phyloP scores from a whole-genome alignment of 2,888 invertebrate genomes.

The Sminthurinus aureus region DNA sequence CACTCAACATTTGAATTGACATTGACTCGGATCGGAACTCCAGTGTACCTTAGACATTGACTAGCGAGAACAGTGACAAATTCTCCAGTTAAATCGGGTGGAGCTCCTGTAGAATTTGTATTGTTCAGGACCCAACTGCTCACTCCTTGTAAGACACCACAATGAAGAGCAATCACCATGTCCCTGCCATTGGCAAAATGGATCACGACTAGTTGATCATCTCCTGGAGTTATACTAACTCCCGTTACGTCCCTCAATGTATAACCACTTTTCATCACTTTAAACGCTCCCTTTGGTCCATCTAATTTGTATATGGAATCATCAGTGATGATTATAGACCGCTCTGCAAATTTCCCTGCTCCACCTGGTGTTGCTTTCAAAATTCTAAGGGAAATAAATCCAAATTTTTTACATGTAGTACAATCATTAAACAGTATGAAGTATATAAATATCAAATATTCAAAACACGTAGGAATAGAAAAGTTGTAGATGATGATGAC shows the following conservation, averaged over 20 bases:
- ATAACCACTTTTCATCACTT: slow-evolving; percentile 85
- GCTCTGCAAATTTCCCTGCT: slow-evolving; percentile 71
- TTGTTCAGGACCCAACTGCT: slow-evolving; percentile 58
- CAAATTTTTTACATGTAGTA: too few relatives aligned
- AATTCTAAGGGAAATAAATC: slow-evolving; percentile 63
- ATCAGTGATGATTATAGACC: slow-evolving; percentile 89
- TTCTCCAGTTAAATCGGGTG: slow-evolving; percentile 59
- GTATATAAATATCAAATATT: too few relatives aligned
- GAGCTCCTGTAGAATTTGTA: slow-evolving; percentile 52
- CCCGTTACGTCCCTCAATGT: slow-evolving; percentile 74
- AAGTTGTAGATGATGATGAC: too few relatives aligned
- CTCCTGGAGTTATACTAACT: slow-evolving; percentile 78
- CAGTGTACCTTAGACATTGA: slow-evolving; percentile 69
- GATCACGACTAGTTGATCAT: slow-evolving; percentile 85
- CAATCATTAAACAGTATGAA: too few relatives aligned
- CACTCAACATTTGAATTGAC: slow-evolving; percentile 78
- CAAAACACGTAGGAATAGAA: too few relatives aligned
- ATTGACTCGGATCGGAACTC: slow-evolving; percentile 75
- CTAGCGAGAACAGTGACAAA: slow-evolving; percentile 55
- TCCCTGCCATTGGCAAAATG: slow-evolving; percentile 90
- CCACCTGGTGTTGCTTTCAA: slow-evolving; percentile 71
- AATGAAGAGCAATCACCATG: slow-evolving; percentile 78
- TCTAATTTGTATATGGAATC: slow-evolving; percentile 87
- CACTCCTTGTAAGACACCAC: slow-evolving; percentile 59
- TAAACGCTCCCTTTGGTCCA: slow-evolving; percentile 75